Conservation (phyloP, 2,888 invertebrate genomes). For the Trisateles emortualis region DNA sequence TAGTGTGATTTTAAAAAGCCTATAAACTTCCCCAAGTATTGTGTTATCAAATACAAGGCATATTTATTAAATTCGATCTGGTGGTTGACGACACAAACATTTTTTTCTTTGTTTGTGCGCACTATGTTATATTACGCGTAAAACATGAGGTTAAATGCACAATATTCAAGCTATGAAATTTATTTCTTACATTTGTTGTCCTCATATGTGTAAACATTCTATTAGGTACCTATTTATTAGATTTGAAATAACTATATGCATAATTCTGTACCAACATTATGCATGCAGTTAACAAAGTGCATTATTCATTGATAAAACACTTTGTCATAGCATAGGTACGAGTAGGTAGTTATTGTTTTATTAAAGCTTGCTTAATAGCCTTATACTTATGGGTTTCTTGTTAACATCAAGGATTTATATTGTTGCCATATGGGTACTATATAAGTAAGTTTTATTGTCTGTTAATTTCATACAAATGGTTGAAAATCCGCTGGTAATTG, state of each 20-base stretch:
- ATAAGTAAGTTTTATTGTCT: constrained; percentile 19
- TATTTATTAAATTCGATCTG: not conserved
- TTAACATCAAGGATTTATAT: not conserved
- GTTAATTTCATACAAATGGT: constrained; percentile 12
- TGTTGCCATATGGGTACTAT: not conserved
- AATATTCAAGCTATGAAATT: not conserved
- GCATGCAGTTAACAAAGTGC: not conserved
- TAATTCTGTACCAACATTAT: no score
- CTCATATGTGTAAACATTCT: not conserved
- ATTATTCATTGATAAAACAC: constrained; percentile 4
- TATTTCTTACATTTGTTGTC: not conserved
- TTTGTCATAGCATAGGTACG: not conserved
- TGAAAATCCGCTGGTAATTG: constrained; percentile 20
- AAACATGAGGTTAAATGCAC: not conserved
- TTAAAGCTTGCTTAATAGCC: constrained; percentile 22
- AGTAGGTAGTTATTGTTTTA: constrained; percentile 21
- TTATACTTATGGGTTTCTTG: constrained; percentile 16
- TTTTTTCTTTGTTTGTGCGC: no score
- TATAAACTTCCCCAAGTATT: no score
- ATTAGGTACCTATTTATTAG: not conserved
- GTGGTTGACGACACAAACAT: no score
- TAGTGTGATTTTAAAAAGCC: no score
- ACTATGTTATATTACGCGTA: no score
- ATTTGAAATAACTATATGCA: not conserved
- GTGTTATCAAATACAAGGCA: no score